Percentiles rank a stretch among this genome's conserved stretches.
These are phyloP conservation scores for Dermochelys coriacea DNA, from an alignment of 2,797 vertebrate genomes.

Conservation along the genomic window DNA sequence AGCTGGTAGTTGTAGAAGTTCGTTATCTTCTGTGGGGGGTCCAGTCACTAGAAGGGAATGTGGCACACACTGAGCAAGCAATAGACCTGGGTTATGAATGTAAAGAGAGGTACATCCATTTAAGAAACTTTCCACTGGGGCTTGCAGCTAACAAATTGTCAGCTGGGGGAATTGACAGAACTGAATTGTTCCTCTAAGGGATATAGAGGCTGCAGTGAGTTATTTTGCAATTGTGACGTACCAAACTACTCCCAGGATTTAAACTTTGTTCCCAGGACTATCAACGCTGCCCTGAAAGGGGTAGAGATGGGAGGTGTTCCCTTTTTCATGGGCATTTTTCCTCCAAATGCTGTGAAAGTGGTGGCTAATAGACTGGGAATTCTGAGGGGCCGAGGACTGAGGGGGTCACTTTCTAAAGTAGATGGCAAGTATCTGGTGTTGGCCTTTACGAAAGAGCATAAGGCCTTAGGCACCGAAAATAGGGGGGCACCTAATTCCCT, in stretches of 20 bases:
- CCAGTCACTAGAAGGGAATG: not conserved
- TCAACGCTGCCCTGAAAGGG: not conserved
- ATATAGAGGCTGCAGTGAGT: not conserved
- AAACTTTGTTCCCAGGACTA: not conserved
- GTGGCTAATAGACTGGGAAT: not conserved
- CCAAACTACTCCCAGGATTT: not conserved
- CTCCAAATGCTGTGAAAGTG: not conserved
- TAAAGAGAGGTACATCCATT: not conserved
- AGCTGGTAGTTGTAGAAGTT: not conserved
- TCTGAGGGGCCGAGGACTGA: not conserved
- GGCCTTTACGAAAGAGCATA: not conserved
- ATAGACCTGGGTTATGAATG: not conserved
- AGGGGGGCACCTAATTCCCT: not conserved
- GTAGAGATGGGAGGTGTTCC: not conserved
- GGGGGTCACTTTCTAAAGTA: rapidly evolving
- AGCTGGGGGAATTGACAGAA: not conserved
- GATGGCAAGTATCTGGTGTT: not conserved
- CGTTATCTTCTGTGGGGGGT: not conserved
- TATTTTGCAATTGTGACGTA: not conserved
- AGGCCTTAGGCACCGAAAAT: not conserved
- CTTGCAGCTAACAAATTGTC: not conserved
- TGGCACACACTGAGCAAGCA: not conserved
- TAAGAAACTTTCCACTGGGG: not conserved
- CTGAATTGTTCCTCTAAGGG: not conserved
- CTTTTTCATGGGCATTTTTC: not conserved